Evolutionary conservation across 2,113 vertebrate species (phyloP).

Genomic region (Sturnira hondurensis): DNA sequence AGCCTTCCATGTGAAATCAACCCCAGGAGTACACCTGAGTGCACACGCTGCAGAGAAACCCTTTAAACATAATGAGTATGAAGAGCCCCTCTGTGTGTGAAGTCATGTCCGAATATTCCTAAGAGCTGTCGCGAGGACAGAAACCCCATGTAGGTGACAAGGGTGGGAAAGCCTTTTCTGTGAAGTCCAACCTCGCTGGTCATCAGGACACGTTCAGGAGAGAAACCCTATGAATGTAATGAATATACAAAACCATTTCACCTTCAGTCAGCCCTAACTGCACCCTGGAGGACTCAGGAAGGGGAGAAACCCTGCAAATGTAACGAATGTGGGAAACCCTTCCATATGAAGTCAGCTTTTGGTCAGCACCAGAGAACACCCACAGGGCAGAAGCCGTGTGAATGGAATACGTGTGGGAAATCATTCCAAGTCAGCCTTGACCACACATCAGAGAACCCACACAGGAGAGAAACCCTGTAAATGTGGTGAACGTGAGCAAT

Average conservation of each 20-base stretch:
- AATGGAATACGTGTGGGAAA: not conserved
- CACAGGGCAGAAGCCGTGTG: not conserved
- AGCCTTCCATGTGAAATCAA: not conserved
- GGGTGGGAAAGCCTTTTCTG: not conserved
- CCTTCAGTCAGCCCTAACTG: not conserved
- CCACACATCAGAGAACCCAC: not conserved
- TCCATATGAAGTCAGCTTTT: not conserved
- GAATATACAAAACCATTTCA: not conserved
- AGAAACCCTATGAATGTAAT: not conserved
- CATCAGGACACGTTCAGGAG: constrained; percentile 22
- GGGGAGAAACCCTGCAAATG: not conserved
- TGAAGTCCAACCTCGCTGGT: not conserved
- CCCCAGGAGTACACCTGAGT: not conserved
- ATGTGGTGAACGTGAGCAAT: not conserved
- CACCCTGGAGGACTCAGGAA: not conserved
- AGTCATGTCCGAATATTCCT: constrained; percentile 1
- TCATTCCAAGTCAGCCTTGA: not conserved
- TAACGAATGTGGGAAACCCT: not conserved
- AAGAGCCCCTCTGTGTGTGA: not conserved
- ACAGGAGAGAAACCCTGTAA: not conserved
- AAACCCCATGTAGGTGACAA: not conserved
- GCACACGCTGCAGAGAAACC: not conserved
- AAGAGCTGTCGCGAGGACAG: not conserved
- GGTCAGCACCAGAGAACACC: constrained; percentile 4
- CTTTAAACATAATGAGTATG: not conserved